Conservation (phyloP, 2,797 vertebrate genomes). For the Graptemys geographica region DNA sequence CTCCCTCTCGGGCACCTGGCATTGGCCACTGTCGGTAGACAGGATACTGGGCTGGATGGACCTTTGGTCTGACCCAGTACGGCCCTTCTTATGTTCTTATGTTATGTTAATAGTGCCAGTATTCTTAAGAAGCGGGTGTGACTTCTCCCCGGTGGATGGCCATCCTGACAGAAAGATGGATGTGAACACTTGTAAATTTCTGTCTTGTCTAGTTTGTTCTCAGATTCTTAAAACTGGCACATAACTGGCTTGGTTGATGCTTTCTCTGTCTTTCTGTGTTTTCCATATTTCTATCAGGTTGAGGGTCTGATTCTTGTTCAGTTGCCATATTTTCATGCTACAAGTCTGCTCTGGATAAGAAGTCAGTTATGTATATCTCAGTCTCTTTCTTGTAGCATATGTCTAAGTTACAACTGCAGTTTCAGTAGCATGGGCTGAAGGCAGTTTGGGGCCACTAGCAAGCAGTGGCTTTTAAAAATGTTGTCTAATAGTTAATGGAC, state of each 20-base stretch:
- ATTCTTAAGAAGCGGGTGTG: background rate
- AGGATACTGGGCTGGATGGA: too few species aligned
- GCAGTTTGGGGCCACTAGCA: background rate
- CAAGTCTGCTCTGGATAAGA: background rate
- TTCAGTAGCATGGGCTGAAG: background rate
- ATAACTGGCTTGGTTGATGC: background rate
- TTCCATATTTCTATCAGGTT: background rate
- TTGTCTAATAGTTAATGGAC: background rate
- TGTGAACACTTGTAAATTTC: background rate
- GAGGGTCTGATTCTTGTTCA: background rate
- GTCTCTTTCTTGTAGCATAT: background rate
- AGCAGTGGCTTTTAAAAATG: background rate
- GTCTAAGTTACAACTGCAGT: background rate
- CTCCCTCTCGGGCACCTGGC: too few species aligned
- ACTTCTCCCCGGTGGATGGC: background rate
- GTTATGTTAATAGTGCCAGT: background rate
- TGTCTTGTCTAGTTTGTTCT: background rate
- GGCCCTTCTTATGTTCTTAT: too few species aligned
- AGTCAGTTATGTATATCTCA: background rate
- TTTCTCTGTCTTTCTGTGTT: background rate
- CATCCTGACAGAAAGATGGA: background rate
- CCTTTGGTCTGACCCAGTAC: too few species aligned
- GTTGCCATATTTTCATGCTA: background rate
- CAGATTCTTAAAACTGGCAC: background rate
- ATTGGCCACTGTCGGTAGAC: too few species aligned